Evolutionary conservation across 2,113 vertebrate genomes (phyloP).

Genomic region (Cololabis saira): DNA sequence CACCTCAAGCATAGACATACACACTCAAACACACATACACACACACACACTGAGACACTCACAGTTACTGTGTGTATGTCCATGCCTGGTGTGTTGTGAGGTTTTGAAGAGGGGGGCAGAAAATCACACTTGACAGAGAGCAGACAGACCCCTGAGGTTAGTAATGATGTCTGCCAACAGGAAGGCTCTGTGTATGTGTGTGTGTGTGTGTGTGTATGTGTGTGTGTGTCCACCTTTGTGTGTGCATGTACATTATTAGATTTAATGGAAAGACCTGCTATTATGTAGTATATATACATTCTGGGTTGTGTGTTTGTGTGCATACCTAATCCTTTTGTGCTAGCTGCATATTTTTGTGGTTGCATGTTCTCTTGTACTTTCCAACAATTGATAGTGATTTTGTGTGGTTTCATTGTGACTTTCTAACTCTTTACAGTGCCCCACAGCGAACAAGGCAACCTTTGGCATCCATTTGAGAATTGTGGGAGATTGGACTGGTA

Average conservation of each 20-base stretch:
- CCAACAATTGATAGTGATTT: neutral
- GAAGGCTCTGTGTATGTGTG: slow-evolving; percentile 34
- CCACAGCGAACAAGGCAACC: slow-evolving; percentile 90
- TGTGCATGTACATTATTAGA: slow-evolving; percentile 21
- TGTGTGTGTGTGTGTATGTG: slow-evolving; percentile 11
- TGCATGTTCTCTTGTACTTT: neutral
- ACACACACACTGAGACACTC: slow-evolving; percentile 20
- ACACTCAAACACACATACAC: slow-evolving; percentile 1
- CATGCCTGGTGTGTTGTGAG: slow-evolving; percentile 44
- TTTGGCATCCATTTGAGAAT: slow-evolving; percentile 96
- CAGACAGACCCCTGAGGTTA: slow-evolving; percentile 76
- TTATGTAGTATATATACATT: too few relatives aligned
- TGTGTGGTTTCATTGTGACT: slow-evolving; percentile 33
- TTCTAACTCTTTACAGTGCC: slow-evolving; percentile 88
- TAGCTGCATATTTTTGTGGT: neutral
- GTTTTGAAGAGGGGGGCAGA: slow-evolving; percentile 51
- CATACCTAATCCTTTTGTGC: neutral
- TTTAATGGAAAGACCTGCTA: slow-evolving; percentile 36
- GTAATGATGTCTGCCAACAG: slow-evolving; percentile 66
- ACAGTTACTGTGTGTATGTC: slow-evolving; percentile 39
- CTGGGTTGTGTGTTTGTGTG: neutral
- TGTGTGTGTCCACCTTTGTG: neutral
- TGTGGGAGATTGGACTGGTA: slow-evolving; percentile 99
- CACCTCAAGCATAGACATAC: neutral
- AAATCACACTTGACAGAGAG: slow-evolving; percentile 71